Evolutionary conservation across 2,797 vertebrate genomes (phyloP).

Genomic region (Brachyalestes nurse): DNA sequence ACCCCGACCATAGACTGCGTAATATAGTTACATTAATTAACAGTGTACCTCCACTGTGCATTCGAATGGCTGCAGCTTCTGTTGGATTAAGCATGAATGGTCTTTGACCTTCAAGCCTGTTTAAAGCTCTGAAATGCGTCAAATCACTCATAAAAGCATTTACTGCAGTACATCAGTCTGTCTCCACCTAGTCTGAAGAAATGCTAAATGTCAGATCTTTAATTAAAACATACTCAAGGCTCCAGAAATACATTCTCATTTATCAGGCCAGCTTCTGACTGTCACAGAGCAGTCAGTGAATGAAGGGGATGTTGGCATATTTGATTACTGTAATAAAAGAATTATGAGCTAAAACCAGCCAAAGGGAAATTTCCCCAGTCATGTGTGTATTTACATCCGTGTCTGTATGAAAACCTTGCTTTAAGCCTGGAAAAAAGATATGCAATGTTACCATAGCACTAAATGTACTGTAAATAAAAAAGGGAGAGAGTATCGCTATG

Average conservation of each 20-base stretch:
- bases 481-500: not conserved
- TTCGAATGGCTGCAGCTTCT: not conserved
- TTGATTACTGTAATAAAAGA: not conserved
- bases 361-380: no score
- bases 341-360: not conserved
- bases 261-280: not conserved
- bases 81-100: not conserved
- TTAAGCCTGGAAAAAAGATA: not conserved
- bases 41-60: not conserved
- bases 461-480: not conserved
- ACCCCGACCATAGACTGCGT: no score
- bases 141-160: conserved; percentile 16
- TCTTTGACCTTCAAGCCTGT: not conserved
- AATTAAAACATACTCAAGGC: not conserved
- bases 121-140: conserved; percentile 4
- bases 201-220: conserved; percentile 7
- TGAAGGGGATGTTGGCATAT: not conserved
- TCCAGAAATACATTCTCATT: not conserved
- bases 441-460: not conserved
- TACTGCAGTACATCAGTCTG: conserved; percentile 1
- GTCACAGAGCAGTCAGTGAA: not conserved
- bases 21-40: not conserved
- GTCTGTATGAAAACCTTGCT: not conserved
- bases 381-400: no score
- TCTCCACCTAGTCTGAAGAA: conserved; percentile 23